Evolutionary conservation across 2,113 vertebrate genomes (phyloP).

Genomic region (Coturnix japonica): DNA sequence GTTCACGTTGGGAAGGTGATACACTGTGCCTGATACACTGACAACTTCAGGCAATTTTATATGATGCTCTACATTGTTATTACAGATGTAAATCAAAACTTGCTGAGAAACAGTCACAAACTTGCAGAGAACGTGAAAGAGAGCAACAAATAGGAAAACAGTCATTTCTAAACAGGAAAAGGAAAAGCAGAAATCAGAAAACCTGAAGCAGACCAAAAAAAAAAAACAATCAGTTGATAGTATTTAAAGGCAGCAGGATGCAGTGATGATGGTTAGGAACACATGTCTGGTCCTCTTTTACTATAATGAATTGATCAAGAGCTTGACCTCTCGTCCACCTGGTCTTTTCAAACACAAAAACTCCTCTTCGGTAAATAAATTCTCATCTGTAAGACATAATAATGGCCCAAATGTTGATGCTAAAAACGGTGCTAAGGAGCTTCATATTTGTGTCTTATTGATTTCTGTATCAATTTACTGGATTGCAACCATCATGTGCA

Average conservation of each 20-base stretch:
- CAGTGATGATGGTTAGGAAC: not conserved
- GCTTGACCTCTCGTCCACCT: not conserved
- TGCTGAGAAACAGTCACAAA: not conserved
- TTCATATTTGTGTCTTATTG: constrained; percentile 12
- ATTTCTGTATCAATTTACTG: constrained; percentile 62
- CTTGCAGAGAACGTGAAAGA: not conserved
- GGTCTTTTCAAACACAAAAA: constrained; percentile 14
- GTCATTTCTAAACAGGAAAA: not conserved
- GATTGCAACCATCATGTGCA: not conserved
- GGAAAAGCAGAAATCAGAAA: not conserved
- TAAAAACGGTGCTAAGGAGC: constrained; percentile 46
- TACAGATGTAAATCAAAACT: not conserved
- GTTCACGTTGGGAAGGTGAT: not conserved
- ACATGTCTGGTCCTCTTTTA: not conserved
- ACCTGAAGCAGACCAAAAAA: not conserved
- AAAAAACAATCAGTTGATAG: not conserved
- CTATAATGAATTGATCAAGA: not conserved
- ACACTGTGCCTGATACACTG: not conserved
- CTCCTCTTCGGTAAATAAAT: not conserved
- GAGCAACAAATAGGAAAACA: constrained; percentile 1
- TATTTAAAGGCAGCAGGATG: not conserved
- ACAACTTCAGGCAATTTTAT: not conserved
- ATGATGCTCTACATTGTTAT: not conserved
- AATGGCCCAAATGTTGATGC: not conserved
- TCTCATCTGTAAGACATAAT: constrained; percentile 31